These are phyloP conservation scores for Dryomyza anilis DNA, from an alignment of 2,888 invertebrate genomes.

Conservation along the genomic window DNA sequence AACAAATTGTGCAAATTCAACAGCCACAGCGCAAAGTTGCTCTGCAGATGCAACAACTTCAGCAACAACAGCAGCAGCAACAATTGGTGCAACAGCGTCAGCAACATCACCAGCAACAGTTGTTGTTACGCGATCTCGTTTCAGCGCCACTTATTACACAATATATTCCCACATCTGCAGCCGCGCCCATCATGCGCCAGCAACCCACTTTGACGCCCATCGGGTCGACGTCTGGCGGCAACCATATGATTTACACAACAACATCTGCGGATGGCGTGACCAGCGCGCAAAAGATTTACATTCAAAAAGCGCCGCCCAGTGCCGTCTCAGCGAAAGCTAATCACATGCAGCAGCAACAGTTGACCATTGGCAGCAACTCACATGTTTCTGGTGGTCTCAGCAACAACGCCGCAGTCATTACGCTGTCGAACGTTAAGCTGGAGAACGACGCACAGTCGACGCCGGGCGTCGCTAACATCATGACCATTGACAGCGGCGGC, in stretches of 20 bases:
- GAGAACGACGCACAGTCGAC: constrained; percentile 44
- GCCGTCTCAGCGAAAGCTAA: constrained; percentile 33
- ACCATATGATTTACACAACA: constrained; percentile 56
- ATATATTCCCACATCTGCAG: constrained; percentile 37
- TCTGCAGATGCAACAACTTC: constrained; percentile 46
- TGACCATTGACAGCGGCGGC: constrained; percentile 31
- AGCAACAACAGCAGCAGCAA: constrained; percentile 34
- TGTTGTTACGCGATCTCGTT: constrained; percentile 47
- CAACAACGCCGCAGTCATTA: constrained; percentile 53
- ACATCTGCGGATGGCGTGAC: constrained; percentile 46
- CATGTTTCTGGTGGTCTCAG: constrained; percentile 48
- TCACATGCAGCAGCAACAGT: constrained; percentile 11
- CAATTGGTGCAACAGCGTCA: constrained; percentile 29
- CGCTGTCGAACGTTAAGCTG: constrained; percentile 53
- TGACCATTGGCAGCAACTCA: constrained; percentile 28
- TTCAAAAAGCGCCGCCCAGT: constrained; percentile 49
- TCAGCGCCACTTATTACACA: constrained; percentile 46
- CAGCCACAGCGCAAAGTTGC: constrained; percentile 42
- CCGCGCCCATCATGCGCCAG: constrained; percentile 36
- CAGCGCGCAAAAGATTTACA: constrained; percentile 51
- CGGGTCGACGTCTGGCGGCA: constrained; percentile 47
- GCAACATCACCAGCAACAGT: constrained; percentile 37
- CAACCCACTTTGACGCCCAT: constrained; percentile 49
- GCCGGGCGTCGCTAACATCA: constrained; percentile 27
- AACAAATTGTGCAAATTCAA: constrained; percentile 37